Base-by-base conservation (phyloP, 2,888 invertebrate species). In the Synanthedon vespiformis region DNA sequence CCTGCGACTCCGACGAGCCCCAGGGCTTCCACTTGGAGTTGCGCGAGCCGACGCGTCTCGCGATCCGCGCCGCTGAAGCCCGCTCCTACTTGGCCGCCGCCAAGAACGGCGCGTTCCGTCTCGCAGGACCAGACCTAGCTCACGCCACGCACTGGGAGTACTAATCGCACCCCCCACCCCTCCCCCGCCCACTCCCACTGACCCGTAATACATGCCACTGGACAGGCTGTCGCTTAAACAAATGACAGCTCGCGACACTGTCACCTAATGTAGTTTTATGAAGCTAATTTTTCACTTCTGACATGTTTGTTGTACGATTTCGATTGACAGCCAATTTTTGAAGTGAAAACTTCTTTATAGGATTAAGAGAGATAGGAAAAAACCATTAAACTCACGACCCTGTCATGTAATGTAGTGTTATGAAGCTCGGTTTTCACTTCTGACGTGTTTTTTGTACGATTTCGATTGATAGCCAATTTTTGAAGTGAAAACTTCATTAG, bases 141-240 rank as follows among this genome's bases (percentile, higher is more conserved):
- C 86, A 89, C 61, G 95, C 96, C 75, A 97, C 96, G 67, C 95
- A 95, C 74, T 97, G 97, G 97, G 97, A 97, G 88, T 97, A 96
- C 82, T 97, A 95, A 88, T 2, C 13, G n/a, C n/a, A 18, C 16
- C 10, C 48, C 10, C 13, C 14, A 3, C 10, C 18, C 8, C 14
- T 4, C 16, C 4, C 22, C 14, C 13, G 18, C 16, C 8, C 18
- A 11, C 16, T 16, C 5, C 10, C 12, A 12, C 16, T 48, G 11
- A 16, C 48, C 16, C 12, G 14, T 12, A 48, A 48, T 48, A 16
- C 14, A 6, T 48, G 6, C 16, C 13, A 48, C 10, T 48, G 48
- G 14, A 16, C 48, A 14, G 48, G 16, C 16, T 16, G 16, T 16
- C 16, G 1, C 16, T 1, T 16, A 16, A 1, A 16, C 16, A 16